These are phyloP conservation scores for Eulemur albifrons DNA, from an alignment of 2,797 vertebrate genomes.

Conservation along the genomic window DNA sequence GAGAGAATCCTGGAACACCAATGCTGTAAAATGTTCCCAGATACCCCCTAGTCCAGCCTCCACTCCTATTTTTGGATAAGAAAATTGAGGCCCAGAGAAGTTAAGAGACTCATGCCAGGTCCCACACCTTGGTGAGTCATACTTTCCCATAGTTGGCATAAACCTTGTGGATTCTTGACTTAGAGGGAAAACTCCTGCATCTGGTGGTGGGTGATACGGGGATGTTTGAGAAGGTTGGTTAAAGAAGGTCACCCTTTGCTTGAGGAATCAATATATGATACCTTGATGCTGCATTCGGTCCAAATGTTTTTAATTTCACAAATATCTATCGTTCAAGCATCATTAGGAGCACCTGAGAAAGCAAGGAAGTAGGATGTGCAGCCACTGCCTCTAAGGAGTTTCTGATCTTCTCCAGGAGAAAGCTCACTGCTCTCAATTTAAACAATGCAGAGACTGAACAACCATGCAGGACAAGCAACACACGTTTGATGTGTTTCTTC, in stretches of 20 bases:
- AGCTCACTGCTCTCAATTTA: background rate
- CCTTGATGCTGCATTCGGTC: too few relatives aligned
- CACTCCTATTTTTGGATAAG: background rate
- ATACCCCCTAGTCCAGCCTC: background rate
- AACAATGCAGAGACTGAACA: background rate
- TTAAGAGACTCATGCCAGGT: background rate
- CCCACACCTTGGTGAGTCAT: background rate
- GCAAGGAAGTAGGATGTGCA: fast-evolving
- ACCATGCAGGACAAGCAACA: background rate
- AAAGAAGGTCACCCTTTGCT: background rate
- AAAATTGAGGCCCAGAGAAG: background rate
- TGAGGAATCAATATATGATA: background rate
- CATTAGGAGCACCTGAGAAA: background rate
- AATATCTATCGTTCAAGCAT: background rate
- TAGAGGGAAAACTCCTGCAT: background rate
- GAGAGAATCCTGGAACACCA: background rate
- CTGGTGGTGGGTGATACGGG: background rate
- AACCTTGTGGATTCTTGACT: background rate
- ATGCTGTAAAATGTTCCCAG: background rate
- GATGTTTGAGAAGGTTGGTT: background rate
- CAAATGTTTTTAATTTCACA: background rate
- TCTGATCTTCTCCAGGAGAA: background rate
- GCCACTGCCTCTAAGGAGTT: background rate
- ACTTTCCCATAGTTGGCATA: background rate
- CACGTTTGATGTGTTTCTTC: background rate